Percentiles rank a stretch among this genome's conserved stretches.
Evolutionary conservation across 2,113 vertebrate species (phyloP).

Genomic region (Psophia crepitans): DNA sequence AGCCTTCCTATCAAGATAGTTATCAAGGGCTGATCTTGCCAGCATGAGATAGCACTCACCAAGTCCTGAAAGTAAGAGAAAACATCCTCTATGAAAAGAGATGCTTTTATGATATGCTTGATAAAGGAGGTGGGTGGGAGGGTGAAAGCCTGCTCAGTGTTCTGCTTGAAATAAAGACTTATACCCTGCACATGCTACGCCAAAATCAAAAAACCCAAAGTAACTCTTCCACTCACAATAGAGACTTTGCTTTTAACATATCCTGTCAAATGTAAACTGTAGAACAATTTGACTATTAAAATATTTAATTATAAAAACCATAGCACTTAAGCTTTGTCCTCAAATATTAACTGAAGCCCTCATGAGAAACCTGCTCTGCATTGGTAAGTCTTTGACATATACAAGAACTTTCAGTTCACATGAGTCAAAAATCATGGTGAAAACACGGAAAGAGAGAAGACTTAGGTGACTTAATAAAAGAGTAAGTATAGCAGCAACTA

Average conservation of each 20-base stretch:
- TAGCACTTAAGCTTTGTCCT: background rate
- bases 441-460: background rate
- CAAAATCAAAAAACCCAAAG: background rate
- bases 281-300: background rate
- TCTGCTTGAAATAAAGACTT: background rate
- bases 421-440: background rate
- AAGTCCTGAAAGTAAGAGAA: slow-evolving; percentile 78
- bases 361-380: background rate
- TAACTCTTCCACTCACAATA: background rate
- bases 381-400: background rate
- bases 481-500: background rate
- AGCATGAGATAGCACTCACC: slow-evolving; percentile 91
- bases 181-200: background rate
- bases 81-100: background rate
- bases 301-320: background rate
- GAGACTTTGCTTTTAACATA: background rate
- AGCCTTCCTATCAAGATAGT: slow-evolving; percentile 89
- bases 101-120: background rate
- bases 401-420: background rate
- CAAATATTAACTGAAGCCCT: background rate
- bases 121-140: background rate
- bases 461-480: background rate
- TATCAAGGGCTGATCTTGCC: slow-evolving; percentile 81
- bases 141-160: background rate
- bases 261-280: background rate